Base-by-base conservation (phyloP, 1,140 invertebrate genomes). In the Argopecten irradians region DNA sequence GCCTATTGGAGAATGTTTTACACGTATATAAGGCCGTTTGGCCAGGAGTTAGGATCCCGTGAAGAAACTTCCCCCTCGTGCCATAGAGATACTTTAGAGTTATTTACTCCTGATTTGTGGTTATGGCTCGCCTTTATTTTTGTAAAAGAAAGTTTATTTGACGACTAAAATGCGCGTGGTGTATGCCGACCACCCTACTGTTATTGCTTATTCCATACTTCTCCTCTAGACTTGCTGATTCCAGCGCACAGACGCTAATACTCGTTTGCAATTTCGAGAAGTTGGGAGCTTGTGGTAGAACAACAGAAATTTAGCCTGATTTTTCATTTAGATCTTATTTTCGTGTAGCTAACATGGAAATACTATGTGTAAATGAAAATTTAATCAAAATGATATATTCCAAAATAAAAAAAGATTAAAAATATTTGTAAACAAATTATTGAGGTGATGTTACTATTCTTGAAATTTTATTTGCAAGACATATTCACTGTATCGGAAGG, bases 111-210 rank as follows among this genome's bases (percentile, higher is more conserved):
- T 71, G 55, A 71, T 71, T 71, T 71, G 55, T 71, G 55, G 55
- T 71, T 71, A 71, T n/a, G n/a, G 55, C 55, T 71, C 28, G 55
- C 19, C 55, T 71, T 71, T 71, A 71, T 71, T 71, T 71, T 71
- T 71, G 55, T 71, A 71, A 71, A 71, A 71, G 55, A 71, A 71
- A 71, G 55, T 71, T 71, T 71, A 71, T 71, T 71, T 71, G 55
- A 71, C 55, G 55, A 71, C 55, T 71, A n/a, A 71, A 71, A 71
- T 71, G 55, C 55, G 55, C n/a, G 16, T 28, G 5, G 22, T 71
- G 55, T 71, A 71, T 28, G 13, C 55, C 55, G 55, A 71, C 55
- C 55, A 71, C 55, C 55, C 55, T 71, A 11, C 43, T 19, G 43
- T 46, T 16, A 19, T 19, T 19, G 43, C 43, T 11, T 22, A 71